These are phyloP conservation scores for Paradoxurus hermaphroditus DNA, from an alignment of 2,113 vertebrate species.

Conservation along the genomic window DNA sequence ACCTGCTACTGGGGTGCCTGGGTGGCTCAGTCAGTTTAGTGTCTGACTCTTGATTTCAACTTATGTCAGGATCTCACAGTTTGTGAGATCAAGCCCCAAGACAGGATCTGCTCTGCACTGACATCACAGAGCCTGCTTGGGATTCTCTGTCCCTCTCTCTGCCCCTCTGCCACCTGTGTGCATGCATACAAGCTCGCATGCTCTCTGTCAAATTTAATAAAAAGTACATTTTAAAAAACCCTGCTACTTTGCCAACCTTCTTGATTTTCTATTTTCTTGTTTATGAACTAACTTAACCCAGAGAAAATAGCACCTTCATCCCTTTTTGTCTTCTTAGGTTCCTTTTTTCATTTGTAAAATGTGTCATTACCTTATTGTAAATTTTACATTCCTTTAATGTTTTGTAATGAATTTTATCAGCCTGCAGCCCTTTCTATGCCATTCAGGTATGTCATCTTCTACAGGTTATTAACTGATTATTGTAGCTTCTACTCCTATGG, in stretches of 20 bases:
- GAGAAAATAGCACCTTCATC: background rate
- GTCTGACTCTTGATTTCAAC: too few species aligned
- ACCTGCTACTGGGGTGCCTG: background rate
- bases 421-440: background rate
- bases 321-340: background rate
- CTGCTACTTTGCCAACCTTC: background rate
- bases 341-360: background rate
- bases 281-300: background rate
- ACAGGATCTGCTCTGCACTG: too few species aligned
- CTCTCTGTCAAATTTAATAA: too few species aligned
- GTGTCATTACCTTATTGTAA: background rate
- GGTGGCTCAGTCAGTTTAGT: too few species aligned
- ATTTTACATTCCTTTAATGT: background rate
- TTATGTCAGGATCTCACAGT: too few species aligned
- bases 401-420: background rate
- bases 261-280: background rate
- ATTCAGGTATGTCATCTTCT: background rate
- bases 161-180: too few species aligned
- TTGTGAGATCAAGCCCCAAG: too few species aligned
- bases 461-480: background rate
- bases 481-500: background rate
- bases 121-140: too few species aligned
- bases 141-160: too few species aligned
- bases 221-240: background rate
- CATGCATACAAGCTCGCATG: too few species aligned